Evolutionary conservation across 2,113 vertebrate genomes (phyloP).

Genomic region (Petroica traversi): DNA sequence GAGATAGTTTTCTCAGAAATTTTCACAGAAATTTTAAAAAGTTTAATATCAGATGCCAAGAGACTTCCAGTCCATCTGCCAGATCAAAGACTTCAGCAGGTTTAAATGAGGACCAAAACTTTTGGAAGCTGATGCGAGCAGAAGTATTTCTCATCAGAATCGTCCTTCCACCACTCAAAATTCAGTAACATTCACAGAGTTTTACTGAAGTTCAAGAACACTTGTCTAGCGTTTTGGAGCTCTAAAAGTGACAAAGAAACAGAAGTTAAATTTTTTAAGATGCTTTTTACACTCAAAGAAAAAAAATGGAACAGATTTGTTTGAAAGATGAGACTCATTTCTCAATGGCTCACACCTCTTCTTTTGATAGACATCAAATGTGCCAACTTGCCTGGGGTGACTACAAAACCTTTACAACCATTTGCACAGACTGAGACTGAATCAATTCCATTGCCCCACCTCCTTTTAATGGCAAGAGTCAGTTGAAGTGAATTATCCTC

Average conservation of each 20-base stretch:
- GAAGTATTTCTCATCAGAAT: background rate
- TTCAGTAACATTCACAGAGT: background rate
- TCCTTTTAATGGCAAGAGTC: background rate
- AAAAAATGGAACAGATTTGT: background rate
- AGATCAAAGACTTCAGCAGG: background rate
- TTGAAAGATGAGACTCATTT: background rate
- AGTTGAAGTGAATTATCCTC: background rate
- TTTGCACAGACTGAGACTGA: background rate
- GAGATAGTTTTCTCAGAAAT: background rate
- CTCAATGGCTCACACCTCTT: constrained; percentile 44
- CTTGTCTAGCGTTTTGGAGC: background rate
- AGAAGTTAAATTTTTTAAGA: constrained; percentile 41
- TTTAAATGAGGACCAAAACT: background rate
- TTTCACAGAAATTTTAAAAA: background rate
- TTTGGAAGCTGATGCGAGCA: background rate
- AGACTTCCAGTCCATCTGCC: background rate
- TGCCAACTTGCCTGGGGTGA: background rate
- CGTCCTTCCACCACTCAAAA: background rate
- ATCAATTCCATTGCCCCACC: background rate
- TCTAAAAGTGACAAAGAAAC: constrained; percentile 2
- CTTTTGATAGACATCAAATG: background rate
- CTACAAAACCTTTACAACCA: background rate
- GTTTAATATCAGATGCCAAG: background rate
- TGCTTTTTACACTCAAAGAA: constrained; percentile 35
- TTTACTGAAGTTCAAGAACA: background rate